phyloP scores from a whole-genome alignment of 2,113 vertebrate species.

The Puntigrus tetrazona region DNA sequence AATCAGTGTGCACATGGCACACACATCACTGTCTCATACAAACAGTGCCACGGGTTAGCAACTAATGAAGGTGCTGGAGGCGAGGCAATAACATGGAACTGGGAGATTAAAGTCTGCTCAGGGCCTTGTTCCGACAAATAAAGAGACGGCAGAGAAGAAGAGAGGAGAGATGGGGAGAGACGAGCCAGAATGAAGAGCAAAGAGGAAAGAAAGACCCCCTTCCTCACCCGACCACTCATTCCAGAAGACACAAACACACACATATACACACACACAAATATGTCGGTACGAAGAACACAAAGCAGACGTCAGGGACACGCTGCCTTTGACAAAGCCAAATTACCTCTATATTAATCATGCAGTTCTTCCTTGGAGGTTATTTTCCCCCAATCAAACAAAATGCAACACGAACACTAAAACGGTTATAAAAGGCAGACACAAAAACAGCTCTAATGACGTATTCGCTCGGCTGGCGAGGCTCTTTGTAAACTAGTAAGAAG shows the following conservation, averaged over 20 bases:
- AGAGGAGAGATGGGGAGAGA: constrained; percentile 49
- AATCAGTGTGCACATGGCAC: constrained; percentile 8
- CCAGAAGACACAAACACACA: constrained; percentile 50
- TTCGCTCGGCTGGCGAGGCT: background rate
- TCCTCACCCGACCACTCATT: background rate
- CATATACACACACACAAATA: constrained; percentile 50
- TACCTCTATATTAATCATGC: constrained; percentile 16
- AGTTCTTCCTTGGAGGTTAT: constrained; percentile 15
- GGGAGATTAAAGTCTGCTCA: constrained; percentile 77
- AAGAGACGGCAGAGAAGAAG: constrained; percentile 67
- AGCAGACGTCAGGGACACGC: background rate
- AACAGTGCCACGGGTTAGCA: constrained; percentile 61
- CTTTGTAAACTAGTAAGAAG: constrained; percentile 23
- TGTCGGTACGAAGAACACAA: background rate
- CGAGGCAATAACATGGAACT: constrained; percentile 73
- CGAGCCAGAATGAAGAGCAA: constrained; percentile 14
- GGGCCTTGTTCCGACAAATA: constrained; percentile 70
- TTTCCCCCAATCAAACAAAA: constrained; percentile 6
- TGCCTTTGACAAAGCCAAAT: constrained; percentile 30
- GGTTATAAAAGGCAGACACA: background rate
- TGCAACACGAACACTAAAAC: background rate
- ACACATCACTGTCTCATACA: constrained; percentile 38
- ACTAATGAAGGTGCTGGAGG: constrained; percentile 77
- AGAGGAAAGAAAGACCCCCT: background rate
- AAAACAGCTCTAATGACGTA: constrained; percentile 15